Conservation (phyloP, 1,140 invertebrate genomes). For the Drosophila rufa region DNA sequence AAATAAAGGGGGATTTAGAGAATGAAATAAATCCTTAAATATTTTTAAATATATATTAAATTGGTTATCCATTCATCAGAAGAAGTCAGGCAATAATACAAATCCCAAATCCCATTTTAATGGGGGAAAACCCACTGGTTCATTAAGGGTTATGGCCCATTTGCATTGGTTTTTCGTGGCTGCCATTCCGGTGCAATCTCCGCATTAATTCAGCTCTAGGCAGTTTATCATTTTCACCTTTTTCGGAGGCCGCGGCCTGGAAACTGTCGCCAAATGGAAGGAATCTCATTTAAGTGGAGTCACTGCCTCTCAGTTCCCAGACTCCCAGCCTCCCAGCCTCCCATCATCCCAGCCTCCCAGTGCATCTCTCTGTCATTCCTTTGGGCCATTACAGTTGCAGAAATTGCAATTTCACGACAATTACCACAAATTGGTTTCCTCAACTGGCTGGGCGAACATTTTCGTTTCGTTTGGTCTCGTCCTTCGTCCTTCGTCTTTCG, state of each 20-base stretch:
- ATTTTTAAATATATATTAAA: not conserved
- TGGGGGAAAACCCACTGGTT: slow-evolving; percentile 2
- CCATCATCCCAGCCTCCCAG: slow-evolving; percentile 8
- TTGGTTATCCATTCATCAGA: not conserved
- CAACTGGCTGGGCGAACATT: slow-evolving; percentile 69
- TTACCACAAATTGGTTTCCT: slow-evolving; percentile 83
- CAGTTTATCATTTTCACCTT: slow-evolving; percentile 61
- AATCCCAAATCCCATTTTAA: not conserved
- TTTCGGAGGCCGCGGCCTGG: slow-evolving; percentile 19
- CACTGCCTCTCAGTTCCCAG: slow-evolving; percentile 8
- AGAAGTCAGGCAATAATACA: not conserved
- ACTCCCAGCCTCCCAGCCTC: not conserved
- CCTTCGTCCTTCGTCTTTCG: slow-evolving; percentile 23
- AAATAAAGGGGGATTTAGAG: not conserved
- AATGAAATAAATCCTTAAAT: not conserved
- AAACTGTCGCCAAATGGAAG: slow-evolving; percentile 22
- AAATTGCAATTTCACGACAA: slow-evolving; percentile 83
- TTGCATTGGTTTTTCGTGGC: slow-evolving; percentile 21
- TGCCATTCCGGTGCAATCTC: slow-evolving; percentile 44
- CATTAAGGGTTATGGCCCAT: slow-evolving; percentile 25
- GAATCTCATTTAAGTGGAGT: slow-evolving; percentile 50
- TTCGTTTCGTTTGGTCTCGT: slow-evolving; percentile 50
- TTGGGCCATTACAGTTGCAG: slow-evolving; percentile 77
- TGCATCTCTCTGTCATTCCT: slow-evolving; percentile 43
- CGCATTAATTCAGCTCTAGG: slow-evolving; percentile 52